phyloP scores from a whole-genome alignment of 2,113 vertebrate species.

The Rhabdornis inornatus region DNA sequence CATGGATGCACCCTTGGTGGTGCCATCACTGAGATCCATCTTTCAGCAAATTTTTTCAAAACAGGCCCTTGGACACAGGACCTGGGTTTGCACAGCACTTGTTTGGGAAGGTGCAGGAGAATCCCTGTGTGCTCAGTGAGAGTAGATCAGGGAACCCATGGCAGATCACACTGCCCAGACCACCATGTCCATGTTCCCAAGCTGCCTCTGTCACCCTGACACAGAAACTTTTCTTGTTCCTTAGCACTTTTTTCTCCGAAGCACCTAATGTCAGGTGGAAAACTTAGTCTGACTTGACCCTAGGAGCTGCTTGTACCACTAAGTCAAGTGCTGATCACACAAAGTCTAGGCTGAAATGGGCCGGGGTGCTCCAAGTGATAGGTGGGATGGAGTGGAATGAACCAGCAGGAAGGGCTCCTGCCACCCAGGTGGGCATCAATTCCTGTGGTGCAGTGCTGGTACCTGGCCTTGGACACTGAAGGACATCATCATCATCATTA shows the following conservation, averaged over 20 bases:
- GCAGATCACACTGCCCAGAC: neutral
- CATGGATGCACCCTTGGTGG: fast-evolving
- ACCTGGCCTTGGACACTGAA: neutral
- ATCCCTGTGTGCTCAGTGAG: neutral
- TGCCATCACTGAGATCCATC: neutral
- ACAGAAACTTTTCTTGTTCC: neutral
- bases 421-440: neutral
- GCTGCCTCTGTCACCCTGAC: neutral
- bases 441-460: neutral
- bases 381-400: neutral
- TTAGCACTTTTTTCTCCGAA: neutral
- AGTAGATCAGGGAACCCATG: fast-evolving
- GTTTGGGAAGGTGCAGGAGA: neutral
- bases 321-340: neutral
- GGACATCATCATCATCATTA: neutral
- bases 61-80: neutral
- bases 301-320: neutral
- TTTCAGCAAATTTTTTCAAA: neutral
- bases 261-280: neutral
- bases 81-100: neutral
- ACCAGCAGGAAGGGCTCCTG: neutral
- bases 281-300: fast-evolving
- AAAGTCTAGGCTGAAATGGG: neutral
- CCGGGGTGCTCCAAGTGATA: neutral
- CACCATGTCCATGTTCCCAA: fast-evolving